Base-by-base conservation (phyloP, 2,888 invertebrate genomes). In the Nezara viridula region DNA sequence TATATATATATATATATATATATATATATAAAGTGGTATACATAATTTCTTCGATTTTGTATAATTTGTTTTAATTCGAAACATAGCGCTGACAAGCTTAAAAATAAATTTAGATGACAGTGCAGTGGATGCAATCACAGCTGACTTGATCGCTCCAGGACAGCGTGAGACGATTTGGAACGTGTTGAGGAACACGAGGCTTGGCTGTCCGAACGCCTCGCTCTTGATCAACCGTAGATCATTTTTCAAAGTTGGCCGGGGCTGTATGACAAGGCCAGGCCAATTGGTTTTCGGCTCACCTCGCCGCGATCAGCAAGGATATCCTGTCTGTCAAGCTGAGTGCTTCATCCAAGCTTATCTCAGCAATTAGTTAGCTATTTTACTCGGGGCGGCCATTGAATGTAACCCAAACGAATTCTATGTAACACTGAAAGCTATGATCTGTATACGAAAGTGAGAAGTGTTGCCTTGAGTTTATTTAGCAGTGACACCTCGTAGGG, bases 261-360 rank as follows among this genome's bases (percentile, higher is more conserved):
- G n/a, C 66, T 73, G 37, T 37, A 73, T 73, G 81, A 81, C 81
- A 81, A 81, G 81, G 81, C 40, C 81, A 44, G 81, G 81, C n/a
- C 81, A 16, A 81, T 81, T 81, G 81, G 81, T 47, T 81, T 81
- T 81, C 44, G 81, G 81, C 81, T 81, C 81, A 81, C n/a, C 81
- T 81, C 44, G 81, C 16, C 12, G 27, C 27, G 60, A 60, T 60
- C 60, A 55, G 44, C 44, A 81, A 81, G 81, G 81, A 44, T 81
- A 81, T 44, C 81, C 44, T 81, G 81, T 9, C 81, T 81, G 81
- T 44, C 81, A 81, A 27, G 14, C n/a, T 47, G 19, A 47, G 44
- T 47, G 44, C 81, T 47, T 73, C 81, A n/a, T 81, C 81, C 44
- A n/a, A n/a, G n/a, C 40, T 44, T 44, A 47, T 47, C 21, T 47